Evolutionary conservation across 2,888 invertebrate species (phyloP).

Genomic region (Geotrupes spiniger): DNA sequence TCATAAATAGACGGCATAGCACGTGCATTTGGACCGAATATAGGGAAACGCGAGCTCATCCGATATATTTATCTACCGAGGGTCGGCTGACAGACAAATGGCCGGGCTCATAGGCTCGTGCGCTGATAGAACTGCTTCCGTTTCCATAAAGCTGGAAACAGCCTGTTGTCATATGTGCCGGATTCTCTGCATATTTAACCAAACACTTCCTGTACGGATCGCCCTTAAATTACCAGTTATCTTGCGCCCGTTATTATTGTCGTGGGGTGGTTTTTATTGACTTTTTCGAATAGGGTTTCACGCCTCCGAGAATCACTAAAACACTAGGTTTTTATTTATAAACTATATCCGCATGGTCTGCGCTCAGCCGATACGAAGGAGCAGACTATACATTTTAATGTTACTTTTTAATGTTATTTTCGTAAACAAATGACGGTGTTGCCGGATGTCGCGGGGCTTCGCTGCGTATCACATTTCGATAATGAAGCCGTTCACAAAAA

Average conservation of each 20-base stretch:
- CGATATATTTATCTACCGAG: conserved; percentile 44
- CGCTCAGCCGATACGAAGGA: not conserved
- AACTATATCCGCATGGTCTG: conserved; percentile 17
- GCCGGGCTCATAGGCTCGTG: conserved; percentile 43
- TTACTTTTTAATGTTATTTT: conserved; percentile 5
- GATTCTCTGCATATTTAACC: conserved; percentile 45
- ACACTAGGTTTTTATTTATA: conserved; percentile 17
- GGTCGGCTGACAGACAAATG: conserved; percentile 48
- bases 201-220: conserved; percentile 37
- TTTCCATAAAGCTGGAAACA: conserved; percentile 52
- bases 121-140: conserved; percentile 39
- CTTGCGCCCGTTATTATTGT: conserved; percentile 14
- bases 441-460: conserved; percentile 33
- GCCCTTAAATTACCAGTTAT: conserved; percentile 38
- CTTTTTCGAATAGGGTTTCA: conserved; percentile 22
- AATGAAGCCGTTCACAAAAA: conserved; percentile 39
- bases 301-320: conserved; percentile 20
- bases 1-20: conserved; percentile 47
- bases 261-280: conserved; percentile 6
- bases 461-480: conserved; percentile 37
- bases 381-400: conserved; percentile 1
- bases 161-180: conserved; percentile 48
- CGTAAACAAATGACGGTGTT: conserved; percentile 1
- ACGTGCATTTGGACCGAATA: conserved; percentile 43
- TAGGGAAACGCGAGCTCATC: conserved; percentile 38